Evolutionary conservation across 2,113 vertebrate species (phyloP).

Genomic region (Taurulus bubalis): DNA sequence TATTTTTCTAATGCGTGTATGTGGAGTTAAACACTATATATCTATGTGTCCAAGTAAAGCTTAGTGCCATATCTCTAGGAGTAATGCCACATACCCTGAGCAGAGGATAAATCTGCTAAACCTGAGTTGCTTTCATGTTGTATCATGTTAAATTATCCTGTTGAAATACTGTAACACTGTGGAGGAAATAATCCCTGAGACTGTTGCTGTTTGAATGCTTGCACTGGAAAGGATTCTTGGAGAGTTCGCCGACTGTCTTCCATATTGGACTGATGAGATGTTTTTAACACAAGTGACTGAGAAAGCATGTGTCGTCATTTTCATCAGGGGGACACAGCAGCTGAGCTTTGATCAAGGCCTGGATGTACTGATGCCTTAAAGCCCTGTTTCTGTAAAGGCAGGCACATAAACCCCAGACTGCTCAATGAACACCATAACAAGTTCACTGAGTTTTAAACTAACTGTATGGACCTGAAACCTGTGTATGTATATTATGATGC

Average conservation of each 20-base stretch:
- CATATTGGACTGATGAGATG: conserved; percentile 57
- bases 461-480: conserved; percentile 62
- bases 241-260: conserved; percentile 68
- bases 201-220: conserved; percentile 76
- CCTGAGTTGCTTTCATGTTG: conserved; percentile 66
- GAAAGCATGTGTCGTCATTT: conserved; percentile 38
- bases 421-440: conserved; percentile 26
- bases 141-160: conserved; percentile 62
- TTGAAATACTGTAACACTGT: conserved; percentile 87
- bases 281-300: conserved; percentile 35
- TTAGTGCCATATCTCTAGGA: conserved; percentile 85
- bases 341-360: conserved; percentile 54
- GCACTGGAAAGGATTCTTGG: conserved; percentile 81
- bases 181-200: conserved; percentile 69
- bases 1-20: conserved; percentile 79
- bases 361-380: conserved; percentile 73
- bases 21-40: conserved; percentile 55
- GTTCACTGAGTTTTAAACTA: conserved; percentile 42
- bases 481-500: conserved; percentile 61
- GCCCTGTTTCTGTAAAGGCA: conserved; percentile 46
- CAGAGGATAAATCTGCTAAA: conserved; percentile 63
- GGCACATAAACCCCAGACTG: conserved; percentile 57
- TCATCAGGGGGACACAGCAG: conserved; percentile 26
- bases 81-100: conserved; percentile 73
- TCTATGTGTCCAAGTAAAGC: conserved; percentile 71